These are phyloP conservation scores for Serinus canaria DNA, from an alignment of 2,113 vertebrate genomes.

Conservation along the genomic window DNA sequence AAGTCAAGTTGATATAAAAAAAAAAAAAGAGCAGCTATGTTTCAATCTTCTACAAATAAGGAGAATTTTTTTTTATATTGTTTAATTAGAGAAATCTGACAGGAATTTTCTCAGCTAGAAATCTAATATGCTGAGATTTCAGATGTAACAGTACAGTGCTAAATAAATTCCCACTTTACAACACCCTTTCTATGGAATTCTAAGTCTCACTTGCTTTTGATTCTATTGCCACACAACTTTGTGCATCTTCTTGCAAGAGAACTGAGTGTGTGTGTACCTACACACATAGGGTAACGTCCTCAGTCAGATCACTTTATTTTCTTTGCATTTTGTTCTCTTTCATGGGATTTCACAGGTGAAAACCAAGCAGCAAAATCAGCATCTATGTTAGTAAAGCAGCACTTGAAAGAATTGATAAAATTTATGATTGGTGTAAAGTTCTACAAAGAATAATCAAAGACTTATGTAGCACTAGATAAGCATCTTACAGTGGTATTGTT, in stretches of 20 bases:
- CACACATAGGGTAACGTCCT: fast-evolving
- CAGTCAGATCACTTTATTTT: background rate
- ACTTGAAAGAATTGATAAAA: background rate
- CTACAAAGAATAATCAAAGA: background rate
- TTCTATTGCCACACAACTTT: background rate
- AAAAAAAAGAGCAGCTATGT: background rate
- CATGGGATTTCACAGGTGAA: background rate
- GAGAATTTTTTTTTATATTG: background rate
- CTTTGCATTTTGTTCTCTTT: background rate
- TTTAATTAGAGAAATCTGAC: background rate
- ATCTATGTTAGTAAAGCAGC: background rate
- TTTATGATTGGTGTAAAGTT: background rate
- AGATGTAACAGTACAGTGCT: background rate
- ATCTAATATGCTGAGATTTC: background rate
- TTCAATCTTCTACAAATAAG: background rate
- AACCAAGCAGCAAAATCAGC: background rate
- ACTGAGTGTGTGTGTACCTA: fast-evolving
- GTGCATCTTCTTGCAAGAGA: background rate
- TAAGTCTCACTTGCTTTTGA: background rate
- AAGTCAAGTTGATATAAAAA: background rate
- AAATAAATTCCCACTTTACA: background rate
- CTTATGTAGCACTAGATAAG: background rate
- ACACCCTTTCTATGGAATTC: background rate
- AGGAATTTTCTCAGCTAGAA: background rate
- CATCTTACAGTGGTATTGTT: background rate